phyloP scores from a whole-genome alignment of 2,797 vertebrate genomes.

The Micrastur ruficollis region DNA sequence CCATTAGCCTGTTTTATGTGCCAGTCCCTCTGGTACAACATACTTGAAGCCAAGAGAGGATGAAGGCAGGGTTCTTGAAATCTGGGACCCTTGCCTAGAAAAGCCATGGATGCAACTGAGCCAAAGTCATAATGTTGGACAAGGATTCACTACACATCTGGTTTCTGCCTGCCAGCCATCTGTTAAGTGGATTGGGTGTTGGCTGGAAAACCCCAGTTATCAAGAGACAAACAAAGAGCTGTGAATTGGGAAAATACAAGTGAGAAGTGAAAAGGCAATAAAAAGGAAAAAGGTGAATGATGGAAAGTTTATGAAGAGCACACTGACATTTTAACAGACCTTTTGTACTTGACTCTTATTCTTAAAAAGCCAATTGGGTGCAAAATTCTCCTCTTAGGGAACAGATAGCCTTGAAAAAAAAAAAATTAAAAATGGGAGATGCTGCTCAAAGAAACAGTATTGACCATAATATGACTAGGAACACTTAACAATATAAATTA shows the following conservation, averaged over 20 bases:
- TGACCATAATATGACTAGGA: neutral
- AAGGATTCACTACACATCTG: conserved; percentile 46
- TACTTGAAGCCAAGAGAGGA: neutral
- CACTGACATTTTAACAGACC: neutral
- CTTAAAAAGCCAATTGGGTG: neutral
- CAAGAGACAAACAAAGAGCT: conserved; percentile 7
- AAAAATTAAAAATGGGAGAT: neutral
- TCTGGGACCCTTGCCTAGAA: conserved; percentile 52
- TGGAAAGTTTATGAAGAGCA: neutral
- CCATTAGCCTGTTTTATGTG: neutral
- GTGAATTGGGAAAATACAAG: neutral
- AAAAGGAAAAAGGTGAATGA: neutral
- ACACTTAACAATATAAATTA: neutral
- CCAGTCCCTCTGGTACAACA: neutral
- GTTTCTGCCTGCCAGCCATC: conserved; percentile 59
- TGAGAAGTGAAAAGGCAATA: neutral
- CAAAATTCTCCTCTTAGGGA: neutral
- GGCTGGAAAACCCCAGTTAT: conserved; percentile 38
- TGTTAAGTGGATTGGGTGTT: conserved; percentile 52
- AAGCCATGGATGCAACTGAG: neutral
- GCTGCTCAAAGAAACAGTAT: neutral
- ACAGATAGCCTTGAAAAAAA: neutral
- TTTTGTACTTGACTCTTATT: neutral
- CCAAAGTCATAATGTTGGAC: conserved; percentile 25
- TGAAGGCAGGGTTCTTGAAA: conserved; percentile 27